phyloP scores from a whole-genome alignment of 2,797 vertebrate species.

The Sparus aurata region DNA sequence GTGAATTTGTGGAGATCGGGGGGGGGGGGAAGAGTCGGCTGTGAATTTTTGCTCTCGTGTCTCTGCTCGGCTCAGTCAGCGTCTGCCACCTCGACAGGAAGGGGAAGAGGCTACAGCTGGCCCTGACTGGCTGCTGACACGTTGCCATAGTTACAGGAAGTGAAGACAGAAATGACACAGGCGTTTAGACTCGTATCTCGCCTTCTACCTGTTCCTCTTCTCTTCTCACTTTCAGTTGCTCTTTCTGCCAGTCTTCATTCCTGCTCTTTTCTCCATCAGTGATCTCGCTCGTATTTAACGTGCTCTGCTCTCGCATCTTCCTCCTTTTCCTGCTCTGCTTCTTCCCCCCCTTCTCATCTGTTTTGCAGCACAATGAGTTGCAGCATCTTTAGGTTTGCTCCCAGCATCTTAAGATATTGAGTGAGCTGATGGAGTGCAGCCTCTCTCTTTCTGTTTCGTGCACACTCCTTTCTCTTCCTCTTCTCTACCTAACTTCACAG shows the following conservation, averaged over 20 bases:
- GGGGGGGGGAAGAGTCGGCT: slow-evolving; percentile 1
- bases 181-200: slow-evolving; percentile 70
- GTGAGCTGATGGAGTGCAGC: slow-evolving; percentile 55
- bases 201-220: slow-evolving; percentile 73
- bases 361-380: slow-evolving; percentile 67
- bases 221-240: slow-evolving; percentile 63
- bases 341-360: slow-evolving; percentile 33
- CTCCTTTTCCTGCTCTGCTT: background rate
- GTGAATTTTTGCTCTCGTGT: slow-evolving; percentile 56
- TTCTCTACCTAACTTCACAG: slow-evolving; percentile 61
- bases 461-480: slow-evolving; percentile 25
- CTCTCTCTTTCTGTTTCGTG: slow-evolving; percentile 24
- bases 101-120: slow-evolving; percentile 85
- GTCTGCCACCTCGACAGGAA: slow-evolving; percentile 84
- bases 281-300: slow-evolving; percentile 33
- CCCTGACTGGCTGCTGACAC: slow-evolving; percentile 84
- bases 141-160: slow-evolving; percentile 88
- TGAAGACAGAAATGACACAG: slow-evolving; percentile 84
- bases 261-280: slow-evolving; percentile 49
- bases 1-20: slow-evolving; percentile 44
- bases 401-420: slow-evolving; percentile 69
- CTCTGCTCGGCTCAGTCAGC: slow-evolving; percentile 67
- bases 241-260: slow-evolving; percentile 57
- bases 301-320: slow-evolving; percentile 15
- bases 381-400: slow-evolving; percentile 68